phyloP scores from a whole-genome alignment of 2,797 vertebrate genomes.

The Eremophila alpestris region DNA sequence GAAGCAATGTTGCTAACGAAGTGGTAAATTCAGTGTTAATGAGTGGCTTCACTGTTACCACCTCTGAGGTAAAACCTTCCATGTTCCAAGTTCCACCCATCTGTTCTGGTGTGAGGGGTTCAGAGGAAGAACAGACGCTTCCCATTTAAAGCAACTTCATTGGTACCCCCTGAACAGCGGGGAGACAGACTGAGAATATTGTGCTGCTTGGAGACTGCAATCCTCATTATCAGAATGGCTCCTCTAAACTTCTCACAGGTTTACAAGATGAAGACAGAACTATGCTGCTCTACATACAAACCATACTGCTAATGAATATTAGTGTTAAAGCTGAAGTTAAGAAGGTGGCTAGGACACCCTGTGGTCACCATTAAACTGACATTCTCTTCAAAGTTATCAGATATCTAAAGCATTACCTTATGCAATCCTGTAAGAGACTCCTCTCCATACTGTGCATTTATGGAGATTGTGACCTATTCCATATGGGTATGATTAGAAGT shows the following conservation, averaged over 20 bases:
- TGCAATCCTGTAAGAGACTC: background rate
- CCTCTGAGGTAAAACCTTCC: slow-evolving; percentile 97
- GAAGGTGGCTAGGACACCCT: background rate
- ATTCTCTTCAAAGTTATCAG: background rate
- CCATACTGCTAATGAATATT: background rate
- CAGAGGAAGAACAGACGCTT: slow-evolving; percentile 91
- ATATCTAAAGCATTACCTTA: background rate
- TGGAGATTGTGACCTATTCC: background rate
- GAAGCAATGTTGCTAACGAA: slow-evolving; percentile 97
- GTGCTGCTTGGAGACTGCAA: slow-evolving; percentile 77
- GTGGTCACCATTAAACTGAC: background rate
- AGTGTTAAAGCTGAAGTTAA: background rate
- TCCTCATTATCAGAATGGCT: slow-evolving; percentile 85
- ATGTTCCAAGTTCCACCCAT: slow-evolving; percentile 91
- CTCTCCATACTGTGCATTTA: background rate
- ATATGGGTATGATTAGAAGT: background rate
- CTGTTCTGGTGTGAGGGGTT: slow-evolving; percentile 96
- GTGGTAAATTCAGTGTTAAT: slow-evolving; percentile 99
- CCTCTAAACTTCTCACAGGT: slow-evolving; percentile 56
- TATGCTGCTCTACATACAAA: background rate
- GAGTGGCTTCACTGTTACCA: slow-evolving; percentile 99
- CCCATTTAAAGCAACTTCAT: slow-evolving; percentile 87
- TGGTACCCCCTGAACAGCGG: slow-evolving; percentile 87
- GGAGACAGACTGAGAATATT: slow-evolving; percentile 85
- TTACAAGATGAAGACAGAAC: slow-evolving; percentile 36